Conservation (phyloP, 2,113 vertebrate genomes). For the Muntiacus reevesi region DNA sequence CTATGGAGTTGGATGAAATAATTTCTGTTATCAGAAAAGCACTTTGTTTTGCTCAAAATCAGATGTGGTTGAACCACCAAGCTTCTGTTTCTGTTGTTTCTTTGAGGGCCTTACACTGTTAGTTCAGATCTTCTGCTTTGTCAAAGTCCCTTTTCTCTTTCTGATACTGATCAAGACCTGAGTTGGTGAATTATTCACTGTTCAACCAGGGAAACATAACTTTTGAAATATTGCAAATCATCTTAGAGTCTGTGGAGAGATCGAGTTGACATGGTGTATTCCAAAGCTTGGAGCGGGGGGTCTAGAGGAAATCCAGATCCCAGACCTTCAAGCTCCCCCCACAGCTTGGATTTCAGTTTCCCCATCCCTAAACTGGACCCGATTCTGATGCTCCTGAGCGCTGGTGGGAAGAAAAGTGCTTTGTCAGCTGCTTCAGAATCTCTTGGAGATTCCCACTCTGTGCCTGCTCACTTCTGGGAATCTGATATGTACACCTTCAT, state of each 20-base stretch:
- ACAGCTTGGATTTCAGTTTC: neutral
- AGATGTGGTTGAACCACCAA: neutral
- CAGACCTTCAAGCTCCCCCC: neutral
- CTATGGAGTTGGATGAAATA: neutral
- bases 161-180: neutral
- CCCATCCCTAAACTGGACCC: neutral
- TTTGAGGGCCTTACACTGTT: neutral
- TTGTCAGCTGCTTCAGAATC: neutral
- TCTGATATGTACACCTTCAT: neutral
- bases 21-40: neutral
- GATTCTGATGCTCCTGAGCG: rapidly evolving
- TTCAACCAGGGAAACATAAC: neutral
- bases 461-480: neutral
- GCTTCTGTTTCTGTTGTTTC: neutral
- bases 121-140: neutral
- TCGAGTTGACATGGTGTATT: neutral
- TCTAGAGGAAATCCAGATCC: neutral
- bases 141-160: neutral
- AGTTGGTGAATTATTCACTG: neutral
- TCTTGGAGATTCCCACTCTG: neutral
- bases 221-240: neutral
- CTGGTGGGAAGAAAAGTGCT: neutral
- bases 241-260: neutral
- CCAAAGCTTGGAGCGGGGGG: neutral
- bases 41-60: neutral